Percentiles rank a stretch among this genome's conserved stretches.
Conservation (phyloP, 2,888 invertebrate species). For the Neoaliturus tenellus region DNA sequence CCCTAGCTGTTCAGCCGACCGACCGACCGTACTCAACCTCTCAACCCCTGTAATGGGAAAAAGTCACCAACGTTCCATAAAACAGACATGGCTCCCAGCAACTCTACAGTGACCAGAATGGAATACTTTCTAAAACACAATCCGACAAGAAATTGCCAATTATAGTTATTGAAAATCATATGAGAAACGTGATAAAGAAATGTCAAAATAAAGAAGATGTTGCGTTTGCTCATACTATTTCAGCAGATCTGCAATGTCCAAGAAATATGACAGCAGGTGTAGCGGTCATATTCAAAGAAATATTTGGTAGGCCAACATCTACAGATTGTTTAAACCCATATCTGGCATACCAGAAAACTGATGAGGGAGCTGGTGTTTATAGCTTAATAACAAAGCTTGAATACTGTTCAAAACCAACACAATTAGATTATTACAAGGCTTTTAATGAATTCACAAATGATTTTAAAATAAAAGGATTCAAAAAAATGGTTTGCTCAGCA, state of each 20-base stretch:
- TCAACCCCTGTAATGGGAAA: too few species aligned
- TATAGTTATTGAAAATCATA: neutral
- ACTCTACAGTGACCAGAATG: too few species aligned
- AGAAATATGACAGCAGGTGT: slow-evolving; percentile 16
- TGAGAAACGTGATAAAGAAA: neutral
- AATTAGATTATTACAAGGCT: neutral
- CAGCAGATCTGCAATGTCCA: neutral
- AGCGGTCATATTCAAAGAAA: neutral
- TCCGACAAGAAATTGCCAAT: neutral
- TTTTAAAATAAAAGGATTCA: neutral
- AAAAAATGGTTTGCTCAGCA: slow-evolving; percentile 1
- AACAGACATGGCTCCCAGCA: too few species aligned
- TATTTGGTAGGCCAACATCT: neutral
- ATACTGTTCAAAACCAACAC: neutral
- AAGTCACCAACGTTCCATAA: too few species aligned
- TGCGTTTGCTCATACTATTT: slow-evolving; percentile 12
- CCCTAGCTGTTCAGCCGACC: too few species aligned
- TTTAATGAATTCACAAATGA: neutral
- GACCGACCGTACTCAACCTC: too few species aligned
- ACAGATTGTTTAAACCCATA: neutral
- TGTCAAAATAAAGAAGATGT: neutral
- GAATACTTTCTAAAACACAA: too few species aligned
- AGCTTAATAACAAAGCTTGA: slow-evolving; percentile 12
- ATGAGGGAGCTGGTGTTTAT: neutral
- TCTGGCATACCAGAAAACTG: neutral